phyloP scores from a whole-genome alignment of 64 coral and sea anemone species.

The Trachythela sp. region DNA sequence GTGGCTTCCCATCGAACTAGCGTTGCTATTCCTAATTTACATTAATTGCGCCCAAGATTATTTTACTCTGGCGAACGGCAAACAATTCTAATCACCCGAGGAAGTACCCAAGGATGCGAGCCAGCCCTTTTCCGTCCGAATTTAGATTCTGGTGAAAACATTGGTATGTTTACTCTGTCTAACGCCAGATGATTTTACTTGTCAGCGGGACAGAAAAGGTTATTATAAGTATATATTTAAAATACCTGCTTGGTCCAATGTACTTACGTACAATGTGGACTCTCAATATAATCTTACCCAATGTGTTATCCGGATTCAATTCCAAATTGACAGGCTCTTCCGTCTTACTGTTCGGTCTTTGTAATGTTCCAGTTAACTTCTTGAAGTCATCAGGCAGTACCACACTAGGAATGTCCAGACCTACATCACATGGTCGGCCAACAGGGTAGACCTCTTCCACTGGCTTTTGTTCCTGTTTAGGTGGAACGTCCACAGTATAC shows the following conservation, averaged over 20 bases:
- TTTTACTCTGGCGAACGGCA: too few species aligned
- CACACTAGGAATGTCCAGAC: slow-evolving; percentile 75
- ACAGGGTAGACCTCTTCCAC: slow-evolving; percentile 88
- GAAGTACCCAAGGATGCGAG: too few species aligned
- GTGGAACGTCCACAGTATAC: slow-evolving; percentile 76
- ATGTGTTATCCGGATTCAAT: slow-evolving; percentile 79
- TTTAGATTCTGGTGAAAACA: too few species aligned
- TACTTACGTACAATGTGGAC: background rate
- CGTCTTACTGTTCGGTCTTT: slow-evolving; percentile 67
- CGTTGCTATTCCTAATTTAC: too few species aligned
- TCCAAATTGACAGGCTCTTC: slow-evolving; percentile 85
- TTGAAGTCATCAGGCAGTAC: slow-evolving; percentile 84
- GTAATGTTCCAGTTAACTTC: slow-evolving; percentile 62
- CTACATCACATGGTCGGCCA: slow-evolving; percentile 81
- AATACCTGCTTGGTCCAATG: background rate
- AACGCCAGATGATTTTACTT: too few species aligned
- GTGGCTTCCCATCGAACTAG: too few species aligned
- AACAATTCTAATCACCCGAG: too few species aligned
- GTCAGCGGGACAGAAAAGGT: too few species aligned
- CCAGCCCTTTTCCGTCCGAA: too few species aligned
- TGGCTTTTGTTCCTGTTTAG: slow-evolving; percentile 8
- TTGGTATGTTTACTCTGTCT: too few species aligned
- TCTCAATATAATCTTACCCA: slow-evolving; percentile 15
- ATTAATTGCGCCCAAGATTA: too few species aligned
- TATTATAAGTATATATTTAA: too few species aligned